These are phyloP conservation scores for Benthosema pterotum DNA, from an alignment of 2,797 vertebrate species.

Conservation along the genomic window DNA sequence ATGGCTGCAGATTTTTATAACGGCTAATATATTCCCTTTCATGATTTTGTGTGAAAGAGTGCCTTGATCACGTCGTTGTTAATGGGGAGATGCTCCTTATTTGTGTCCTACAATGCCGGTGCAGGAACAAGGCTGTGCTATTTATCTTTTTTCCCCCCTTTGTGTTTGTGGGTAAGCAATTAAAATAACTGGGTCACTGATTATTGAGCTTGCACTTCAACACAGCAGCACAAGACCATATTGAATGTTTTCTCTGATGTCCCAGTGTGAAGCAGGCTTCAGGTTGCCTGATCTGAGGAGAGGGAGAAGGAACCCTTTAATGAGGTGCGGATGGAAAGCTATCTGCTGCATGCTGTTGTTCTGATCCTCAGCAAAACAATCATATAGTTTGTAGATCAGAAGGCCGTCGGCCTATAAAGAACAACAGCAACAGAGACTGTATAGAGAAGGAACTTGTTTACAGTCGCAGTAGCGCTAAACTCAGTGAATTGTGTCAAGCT, in stretches of 20 bases:
- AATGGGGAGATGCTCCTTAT: constrained; percentile 71
- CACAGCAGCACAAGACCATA: constrained; percentile 55
- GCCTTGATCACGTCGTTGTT: constrained; percentile 78
- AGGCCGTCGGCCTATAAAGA: constrained; percentile 35
- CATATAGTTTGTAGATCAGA: constrained; percentile 35
- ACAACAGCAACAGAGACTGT: constrained; percentile 11
- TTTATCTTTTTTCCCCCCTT: constrained; percentile 66
- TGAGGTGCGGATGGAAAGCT: constrained; percentile 45
- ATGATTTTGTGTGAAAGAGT: constrained; percentile 72
- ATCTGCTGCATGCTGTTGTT: constrained; percentile 49
- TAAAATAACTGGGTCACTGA: constrained; percentile 84
- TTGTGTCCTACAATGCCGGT: constrained; percentile 64
- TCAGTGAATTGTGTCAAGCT: constrained; percentile 21
- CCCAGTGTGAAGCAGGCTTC: constrained; percentile 37
- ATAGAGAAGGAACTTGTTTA: constrained; percentile 19
- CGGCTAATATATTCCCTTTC: constrained; percentile 78
- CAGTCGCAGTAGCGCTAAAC: constrained; percentile 5
- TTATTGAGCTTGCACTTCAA: constrained; percentile 73
- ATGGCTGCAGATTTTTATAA: constrained; percentile 60
- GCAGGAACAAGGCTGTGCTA: constrained; percentile 72
- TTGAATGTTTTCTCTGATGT: constrained; percentile 66
- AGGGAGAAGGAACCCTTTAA: constrained; percentile 31
- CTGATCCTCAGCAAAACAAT: constrained; percentile 40
- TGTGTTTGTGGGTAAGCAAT: constrained; percentile 82
- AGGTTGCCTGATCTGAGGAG: constrained; percentile 51